Percentiles rank a stretch among this genome's conserved stretches.
phyloP scores from a whole-genome alignment of 1,140 invertebrate species.

The Meteorus sp. region DNA sequence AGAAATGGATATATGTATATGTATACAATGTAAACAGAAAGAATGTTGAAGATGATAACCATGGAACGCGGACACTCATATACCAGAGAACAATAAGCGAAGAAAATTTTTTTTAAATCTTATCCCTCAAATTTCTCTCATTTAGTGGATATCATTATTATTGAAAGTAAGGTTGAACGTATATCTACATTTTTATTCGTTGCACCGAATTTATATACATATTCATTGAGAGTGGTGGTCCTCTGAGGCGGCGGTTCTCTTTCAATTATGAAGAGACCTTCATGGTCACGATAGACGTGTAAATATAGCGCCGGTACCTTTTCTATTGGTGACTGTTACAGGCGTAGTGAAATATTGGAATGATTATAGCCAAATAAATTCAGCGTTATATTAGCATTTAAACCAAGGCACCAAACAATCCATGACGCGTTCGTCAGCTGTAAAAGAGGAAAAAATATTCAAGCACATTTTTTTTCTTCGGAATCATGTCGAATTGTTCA shows the following conservation, averaged over 20 bases:
- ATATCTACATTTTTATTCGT: slow-evolving; percentile 30
- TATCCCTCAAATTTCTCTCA: background rate
- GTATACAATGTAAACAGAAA: background rate
- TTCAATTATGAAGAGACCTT: slow-evolving; percentile 35
- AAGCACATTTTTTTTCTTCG: no score
- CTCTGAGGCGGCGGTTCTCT: slow-evolving; percentile 30
- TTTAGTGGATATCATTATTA: background rate
- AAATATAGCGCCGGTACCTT: slow-evolving; percentile 9
- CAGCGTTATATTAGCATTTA: slow-evolving; percentile 34
- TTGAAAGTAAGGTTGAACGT: background rate
- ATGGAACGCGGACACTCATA: no score
- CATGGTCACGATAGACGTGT: slow-evolving; percentile 17
- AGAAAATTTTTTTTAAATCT: no score
- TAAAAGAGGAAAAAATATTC: background rate
- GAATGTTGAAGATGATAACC: background rate
- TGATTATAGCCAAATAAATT: slow-evolving; percentile 36
- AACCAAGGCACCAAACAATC: slow-evolving; percentile 32
- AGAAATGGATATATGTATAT: no score
- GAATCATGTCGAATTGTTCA: no score
- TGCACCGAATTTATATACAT: slow-evolving; percentile 9
- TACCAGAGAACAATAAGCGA: no score
- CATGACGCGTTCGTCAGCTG: background rate
- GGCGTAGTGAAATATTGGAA: background rate
- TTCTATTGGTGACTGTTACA: background rate
- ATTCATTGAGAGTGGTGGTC: slow-evolving; percentile 17